Percentiles rank a stretch among this genome's conserved stretches.
Evolutionary conservation across 2,888 invertebrate genomes (phyloP).

Genomic region (Pristionchus entomophagus): DNA sequence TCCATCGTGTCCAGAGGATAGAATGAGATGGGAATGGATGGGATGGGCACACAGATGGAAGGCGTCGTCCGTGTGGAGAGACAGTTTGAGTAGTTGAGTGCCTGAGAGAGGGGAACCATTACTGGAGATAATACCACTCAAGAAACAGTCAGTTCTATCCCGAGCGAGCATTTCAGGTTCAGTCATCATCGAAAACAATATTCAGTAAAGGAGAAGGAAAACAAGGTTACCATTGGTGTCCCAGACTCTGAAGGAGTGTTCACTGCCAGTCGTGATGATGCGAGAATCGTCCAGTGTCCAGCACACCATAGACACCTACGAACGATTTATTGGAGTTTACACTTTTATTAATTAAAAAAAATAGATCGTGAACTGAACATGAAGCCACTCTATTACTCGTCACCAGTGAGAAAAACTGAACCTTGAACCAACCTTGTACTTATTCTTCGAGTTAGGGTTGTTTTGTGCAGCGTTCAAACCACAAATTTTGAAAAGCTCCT

Average conservation of each 20-base stretch:
- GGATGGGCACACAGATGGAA: constrained; percentile 96
- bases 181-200: too few species aligned
- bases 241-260: constrained; percentile 48
- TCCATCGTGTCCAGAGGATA: constrained; percentile 97
- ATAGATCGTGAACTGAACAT: too few species aligned
- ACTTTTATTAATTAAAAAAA: too few species aligned
- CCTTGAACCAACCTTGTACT: constrained; percentile 52
- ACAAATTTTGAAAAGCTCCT: constrained; percentile 53
- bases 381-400: too few species aligned
- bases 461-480: constrained; percentile 58
- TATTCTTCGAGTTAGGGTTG: constrained; percentile 49
- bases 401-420: too few species aligned
- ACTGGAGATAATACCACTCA: not conserved
- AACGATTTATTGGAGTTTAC: not conserved
- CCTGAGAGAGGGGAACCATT: not conserved
- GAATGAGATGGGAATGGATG: constrained; percentile 82
- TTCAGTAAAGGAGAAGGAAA: too few species aligned
- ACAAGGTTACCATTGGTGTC: not conserved
- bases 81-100: constrained; percentile 38
- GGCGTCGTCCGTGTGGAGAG: constrained; percentile 89
- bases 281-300: constrained; percentile 92
- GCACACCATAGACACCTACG: constrained; percentile 91
- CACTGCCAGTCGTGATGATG: constrained; percentile 85
- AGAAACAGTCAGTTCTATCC: too few species aligned
- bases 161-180: too few species aligned